Evolutionary conservation across 2,797 vertebrate genomes (phyloP), one percentile per base, ranked within the genome.

Genomic region (Dromococcyx pavoninus): DNA sequence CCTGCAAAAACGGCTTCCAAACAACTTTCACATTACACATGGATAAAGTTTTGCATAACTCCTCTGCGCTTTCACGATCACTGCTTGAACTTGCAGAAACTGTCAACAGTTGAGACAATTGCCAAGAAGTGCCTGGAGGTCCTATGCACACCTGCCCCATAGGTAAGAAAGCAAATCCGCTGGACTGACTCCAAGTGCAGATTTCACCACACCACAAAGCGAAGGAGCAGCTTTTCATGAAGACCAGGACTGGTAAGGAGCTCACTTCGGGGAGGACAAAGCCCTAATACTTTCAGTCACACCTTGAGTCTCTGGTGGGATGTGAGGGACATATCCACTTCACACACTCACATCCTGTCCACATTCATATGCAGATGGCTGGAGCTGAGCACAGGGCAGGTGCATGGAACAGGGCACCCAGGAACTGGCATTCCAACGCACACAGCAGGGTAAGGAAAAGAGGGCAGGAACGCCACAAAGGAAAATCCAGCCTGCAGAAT

Each of bases 301-400:
- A 69, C 30, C 1, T 0, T 30, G 46, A 28, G 65, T 19, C 22
- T 44, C 35, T 57, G 25, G 32, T 2, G 33, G 46, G 25, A 58
- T 1, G 3, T 0, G 4, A 70, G 35, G 62, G 61, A 22, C 17
- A 8, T 2, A 5, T 44, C 41, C 2, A 1, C 69, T 32, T 35
- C 23, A 25, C 0, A 2, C 17, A 3, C 15, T 25, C n/a, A 9
- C 1, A 1, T 25, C 30, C 53, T 54, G 60, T 35, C 17, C 5
- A 4, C 0, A 0, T 9, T 65, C 18, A 8, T 37, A 41, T 1
- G 4, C 27, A 33, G 71, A 9, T 1, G 1, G 10, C 19, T 61
- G 44, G 33, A 80, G 9, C 43, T 32, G 30, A 48, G 64, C 75
- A 24, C 10, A 3, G 27, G 58, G 51, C 75, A 60, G 62, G 41